A percentile compares a stretch with the other conserved stretches of the same genome.
These are phyloP conservation scores for Sturnus vulgaris DNA, from an alignment of 2,113 vertebrate genomes.

Conservation along the genomic window DNA sequence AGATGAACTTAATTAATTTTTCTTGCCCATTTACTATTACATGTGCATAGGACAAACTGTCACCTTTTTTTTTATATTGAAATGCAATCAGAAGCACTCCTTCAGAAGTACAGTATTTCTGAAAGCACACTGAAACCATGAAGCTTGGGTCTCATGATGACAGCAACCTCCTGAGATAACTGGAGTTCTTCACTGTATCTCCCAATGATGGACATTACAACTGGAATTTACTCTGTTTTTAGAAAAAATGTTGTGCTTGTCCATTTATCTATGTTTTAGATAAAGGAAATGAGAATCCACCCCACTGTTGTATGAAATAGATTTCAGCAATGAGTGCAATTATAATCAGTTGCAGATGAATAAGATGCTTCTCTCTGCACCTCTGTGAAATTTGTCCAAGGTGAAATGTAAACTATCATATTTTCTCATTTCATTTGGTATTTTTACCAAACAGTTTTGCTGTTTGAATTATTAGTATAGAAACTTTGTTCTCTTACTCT, in stretches of 20 bases:
- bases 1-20: neutral
- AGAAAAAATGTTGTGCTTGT: neutral
- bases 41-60: neutral
- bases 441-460: conserved; percentile 46
- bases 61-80: neutral
- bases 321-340: neutral
- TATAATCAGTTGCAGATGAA: neutral
- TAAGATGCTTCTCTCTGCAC: neutral
- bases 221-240: neutral
- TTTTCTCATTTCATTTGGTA: conserved; percentile 41
- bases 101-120: neutral
- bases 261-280: neutral
- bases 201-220: neutral
- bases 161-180: neutral
- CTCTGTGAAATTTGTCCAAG: conserved; percentile 46
- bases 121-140: neutral
- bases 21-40: neutral
- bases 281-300: neutral
- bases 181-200: neutral
- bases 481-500: conserved; percentile 58
- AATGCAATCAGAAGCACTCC: neutral
- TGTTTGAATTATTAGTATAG: conserved; percentile 59
- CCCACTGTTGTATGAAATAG: neutral
- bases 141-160: neutral
- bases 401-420: conserved; percentile 40